These are phyloP conservation scores for Halcyon badia DNA, from an alignment of 2,797 vertebrate species.

Conservation along the genomic window DNA sequence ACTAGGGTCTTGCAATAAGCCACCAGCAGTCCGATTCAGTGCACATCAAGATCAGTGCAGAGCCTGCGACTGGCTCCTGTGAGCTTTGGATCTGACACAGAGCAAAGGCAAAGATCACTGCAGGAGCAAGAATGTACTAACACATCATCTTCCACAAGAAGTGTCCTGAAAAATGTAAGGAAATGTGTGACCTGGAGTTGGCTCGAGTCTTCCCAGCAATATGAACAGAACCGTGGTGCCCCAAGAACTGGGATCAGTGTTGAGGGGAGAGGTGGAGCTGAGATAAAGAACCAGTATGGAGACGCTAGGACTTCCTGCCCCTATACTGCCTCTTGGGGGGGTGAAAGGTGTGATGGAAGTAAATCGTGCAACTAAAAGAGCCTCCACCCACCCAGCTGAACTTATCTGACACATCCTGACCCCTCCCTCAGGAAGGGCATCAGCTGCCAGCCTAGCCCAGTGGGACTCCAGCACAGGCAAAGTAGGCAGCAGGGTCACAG, in stretches of 20 bases:
- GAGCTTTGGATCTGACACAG: background rate
- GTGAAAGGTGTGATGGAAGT: conserved; percentile 36
- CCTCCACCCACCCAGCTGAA: conserved; percentile 20
- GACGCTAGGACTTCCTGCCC: background rate
- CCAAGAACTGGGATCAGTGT: background rate
- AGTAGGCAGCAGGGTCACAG: background rate
- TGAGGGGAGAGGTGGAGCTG: background rate
- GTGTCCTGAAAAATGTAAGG: background rate
- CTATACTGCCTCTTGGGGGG: background rate
- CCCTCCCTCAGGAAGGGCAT: conserved; percentile 12
- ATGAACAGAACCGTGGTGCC: background rate
- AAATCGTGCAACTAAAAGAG: conserved; percentile 14
- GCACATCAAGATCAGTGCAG: background rate
- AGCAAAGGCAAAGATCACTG: background rate
- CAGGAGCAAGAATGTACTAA: background rate
- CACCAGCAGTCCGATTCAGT: background rate
- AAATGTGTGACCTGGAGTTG: background rate
- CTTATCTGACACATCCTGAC: conserved; percentile 15
- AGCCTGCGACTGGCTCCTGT: background rate
- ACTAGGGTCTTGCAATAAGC: background rate
- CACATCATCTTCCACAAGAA: background rate
- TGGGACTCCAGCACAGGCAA: background rate
- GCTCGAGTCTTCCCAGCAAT: background rate
- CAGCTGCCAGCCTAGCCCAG: background rate
- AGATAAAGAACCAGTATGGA: background rate